Evolutionary conservation across 2,888 invertebrate genomes (phyloP), one percentile per base, ranked within the genome.

Genomic region (Kuschelorhynchus macadamiae): DNA sequence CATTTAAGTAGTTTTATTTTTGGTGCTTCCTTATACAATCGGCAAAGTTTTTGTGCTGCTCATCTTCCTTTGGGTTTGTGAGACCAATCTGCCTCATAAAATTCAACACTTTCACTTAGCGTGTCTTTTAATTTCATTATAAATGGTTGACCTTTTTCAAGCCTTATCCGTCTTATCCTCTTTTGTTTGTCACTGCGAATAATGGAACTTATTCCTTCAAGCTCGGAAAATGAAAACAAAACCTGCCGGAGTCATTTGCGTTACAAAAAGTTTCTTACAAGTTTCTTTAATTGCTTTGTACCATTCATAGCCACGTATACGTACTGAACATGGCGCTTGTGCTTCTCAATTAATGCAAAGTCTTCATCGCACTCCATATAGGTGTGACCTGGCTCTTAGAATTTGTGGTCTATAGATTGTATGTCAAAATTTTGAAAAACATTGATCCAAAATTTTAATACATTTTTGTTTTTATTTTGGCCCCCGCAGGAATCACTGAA

Each of bases 1-100:
- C 41, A 41, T 41, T 41, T 41, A 41, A 41, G 41, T 2, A 41
- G 41, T 41, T 41, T 41, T 12, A 5, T 41, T 41, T 41, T 41
- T 41, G 41, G 41, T 41, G 41, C n/a, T 14, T 12, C n/a, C 11
- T 12, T 41, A 41, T 41, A 5, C 41, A 41, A 12, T 41, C 1
- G 41, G 41, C n/a, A 41, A 41, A 41, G 17, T 12, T 41, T 41
- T 41, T 12, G 2, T 5, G 25, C 25, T 25, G 4, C 25, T 25
- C 7, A 7, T 25, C 25, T 25, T 25, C 25, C 25, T 25, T 25
- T 25, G 25, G 4, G 25, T 25, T 25, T 25, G 3, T 5, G 25
- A 7, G 25, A 25, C 25, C 41, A 41, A 7, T 25, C 25, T 25
- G 41, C 41, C 14, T 12, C 41, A 41, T 5, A 41, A 41, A 41